These are phyloP conservation scores for Euwallacea similis DNA, from an alignment of 1,140 invertebrate genomes.

Conservation along the genomic window DNA sequence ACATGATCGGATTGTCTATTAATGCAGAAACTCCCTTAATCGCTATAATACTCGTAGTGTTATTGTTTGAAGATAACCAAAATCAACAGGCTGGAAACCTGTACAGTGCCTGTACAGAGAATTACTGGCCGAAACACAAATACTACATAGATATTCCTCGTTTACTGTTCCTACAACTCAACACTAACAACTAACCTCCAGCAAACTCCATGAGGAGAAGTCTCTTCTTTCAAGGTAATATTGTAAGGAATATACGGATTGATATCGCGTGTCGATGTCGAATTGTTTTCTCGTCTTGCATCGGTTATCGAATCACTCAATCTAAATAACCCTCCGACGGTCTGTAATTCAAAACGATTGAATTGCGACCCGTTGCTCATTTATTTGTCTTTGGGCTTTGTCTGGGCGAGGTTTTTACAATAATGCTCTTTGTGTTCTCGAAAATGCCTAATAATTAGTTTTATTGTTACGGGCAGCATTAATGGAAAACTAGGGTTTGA, in stretches of 20 bases:
- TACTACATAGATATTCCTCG: too few relatives aligned
- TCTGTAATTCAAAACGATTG: conserved; percentile 35
- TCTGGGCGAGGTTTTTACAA: conserved; percentile 28
- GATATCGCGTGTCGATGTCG: conserved; percentile 23
- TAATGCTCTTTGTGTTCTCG: conserved; percentile 23
- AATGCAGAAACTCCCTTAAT: too few relatives aligned
- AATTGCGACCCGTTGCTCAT: conserved; percentile 30
- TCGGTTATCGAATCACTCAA: conserved; percentile 28
- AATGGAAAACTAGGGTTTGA: too few relatives aligned
- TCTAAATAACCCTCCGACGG: conserved; percentile 31
- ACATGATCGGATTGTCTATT: too few relatives aligned
- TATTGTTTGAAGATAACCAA: too few relatives aligned
- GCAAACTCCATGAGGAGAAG: too few relatives aligned
- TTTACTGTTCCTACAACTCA: too few relatives aligned
- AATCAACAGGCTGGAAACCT: too few relatives aligned
- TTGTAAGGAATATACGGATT: background rate
- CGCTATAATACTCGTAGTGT: too few relatives aligned
- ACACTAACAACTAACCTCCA: too few relatives aligned
- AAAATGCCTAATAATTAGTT: conserved; percentile 31
- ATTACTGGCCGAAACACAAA: too few relatives aligned
- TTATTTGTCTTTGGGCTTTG: conserved; percentile 30
- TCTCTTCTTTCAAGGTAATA: background rate
- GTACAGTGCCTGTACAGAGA: too few relatives aligned
- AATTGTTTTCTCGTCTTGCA: conserved; percentile 18
- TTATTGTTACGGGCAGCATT: conserved; percentile 7